These are phyloP conservation scores for Planococcus citri DNA, from an alignment of 1,140 invertebrate genomes.

Conservation along the genomic window DNA sequence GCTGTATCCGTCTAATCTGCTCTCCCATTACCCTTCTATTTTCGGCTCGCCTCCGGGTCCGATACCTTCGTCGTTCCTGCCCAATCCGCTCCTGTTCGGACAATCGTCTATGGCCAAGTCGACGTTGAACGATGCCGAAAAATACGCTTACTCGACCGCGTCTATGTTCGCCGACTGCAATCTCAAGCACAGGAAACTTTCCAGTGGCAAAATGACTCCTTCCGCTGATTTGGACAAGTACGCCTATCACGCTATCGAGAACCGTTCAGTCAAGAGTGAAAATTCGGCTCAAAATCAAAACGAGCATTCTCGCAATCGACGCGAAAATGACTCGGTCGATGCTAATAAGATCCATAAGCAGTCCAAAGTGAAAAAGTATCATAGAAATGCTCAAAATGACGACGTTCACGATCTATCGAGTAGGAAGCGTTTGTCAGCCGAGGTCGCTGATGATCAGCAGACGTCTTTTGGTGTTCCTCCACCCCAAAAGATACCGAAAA, in stretches of 20 bases:
- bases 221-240: neutral
- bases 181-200: constrained; percentile 9
- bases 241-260: neutral
- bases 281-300: constrained; percentile 24
- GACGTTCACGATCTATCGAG: neutral
- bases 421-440: neutral
- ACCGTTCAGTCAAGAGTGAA: constrained; percentile 28
- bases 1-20: constrained; percentile 46
- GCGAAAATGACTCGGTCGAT: neutral
- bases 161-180: neutral
- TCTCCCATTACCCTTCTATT: constrained; percentile 45
- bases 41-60: constrained; percentile 38
- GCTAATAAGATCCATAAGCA: constrained; percentile 27
- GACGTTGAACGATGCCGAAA: neutral
- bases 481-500: neutral
- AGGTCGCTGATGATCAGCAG: neutral
- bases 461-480: neutral
- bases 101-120: constrained; percentile 31
- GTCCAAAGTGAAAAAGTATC: constrained; percentile 26
- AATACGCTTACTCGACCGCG: neutral
- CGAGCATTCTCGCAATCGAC: constrained; percentile 16
- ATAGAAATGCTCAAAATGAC: neutral
- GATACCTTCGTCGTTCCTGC: constrained; percentile 37
- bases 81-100: constrained; percentile 43
- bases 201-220: neutral